These are phyloP conservation scores for Koerneria pararmatus DNA, from an alignment of 2,888 invertebrate species.

Conservation along the genomic window DNA sequence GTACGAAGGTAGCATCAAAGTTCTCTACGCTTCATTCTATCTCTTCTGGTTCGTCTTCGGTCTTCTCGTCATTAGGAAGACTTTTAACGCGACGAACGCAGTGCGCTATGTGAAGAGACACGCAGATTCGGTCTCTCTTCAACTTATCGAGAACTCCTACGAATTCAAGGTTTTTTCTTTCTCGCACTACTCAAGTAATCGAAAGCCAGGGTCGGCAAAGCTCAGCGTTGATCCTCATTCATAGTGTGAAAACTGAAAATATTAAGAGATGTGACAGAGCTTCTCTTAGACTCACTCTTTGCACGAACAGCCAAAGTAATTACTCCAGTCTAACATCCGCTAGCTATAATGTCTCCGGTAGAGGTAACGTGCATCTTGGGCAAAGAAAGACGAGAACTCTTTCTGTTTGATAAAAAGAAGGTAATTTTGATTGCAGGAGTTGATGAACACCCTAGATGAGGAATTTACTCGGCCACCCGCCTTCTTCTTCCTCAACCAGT, in stretches of 20 bases:
- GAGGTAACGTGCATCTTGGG: no score
- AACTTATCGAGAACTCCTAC: slow-evolving; percentile 47
- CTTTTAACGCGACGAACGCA: slow-evolving; percentile 53
- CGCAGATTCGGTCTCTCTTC: slow-evolving; percentile 43
- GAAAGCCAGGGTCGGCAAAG: no score
- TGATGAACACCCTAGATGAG: slow-evolving; percentile 33
- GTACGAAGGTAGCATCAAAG: slow-evolving; percentile 7
- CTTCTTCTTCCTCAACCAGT: slow-evolving; percentile 54
- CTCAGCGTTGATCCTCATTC: no score
- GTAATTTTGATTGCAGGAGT: slow-evolving; percentile 25
- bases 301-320: no score
- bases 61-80: slow-evolving; percentile 53
- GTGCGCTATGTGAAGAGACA: slow-evolving; percentile 54
- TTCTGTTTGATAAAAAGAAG: no score
- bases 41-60: slow-evolving; percentile 38
- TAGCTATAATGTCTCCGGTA: no score
- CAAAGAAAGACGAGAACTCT: no score
- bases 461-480: slow-evolving; percentile 54
- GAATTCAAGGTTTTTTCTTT: slow-evolving; percentile 49
- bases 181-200: no score
- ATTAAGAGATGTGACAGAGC: no score
- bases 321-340: no score
- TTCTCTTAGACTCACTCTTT: no score
- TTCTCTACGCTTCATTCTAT: slow-evolving; percentile 19
- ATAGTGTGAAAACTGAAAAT: no score